Evolutionary conservation across 1,140 invertebrate genomes (phyloP).

Genomic region (Macrocentrus cingulum): DNA sequence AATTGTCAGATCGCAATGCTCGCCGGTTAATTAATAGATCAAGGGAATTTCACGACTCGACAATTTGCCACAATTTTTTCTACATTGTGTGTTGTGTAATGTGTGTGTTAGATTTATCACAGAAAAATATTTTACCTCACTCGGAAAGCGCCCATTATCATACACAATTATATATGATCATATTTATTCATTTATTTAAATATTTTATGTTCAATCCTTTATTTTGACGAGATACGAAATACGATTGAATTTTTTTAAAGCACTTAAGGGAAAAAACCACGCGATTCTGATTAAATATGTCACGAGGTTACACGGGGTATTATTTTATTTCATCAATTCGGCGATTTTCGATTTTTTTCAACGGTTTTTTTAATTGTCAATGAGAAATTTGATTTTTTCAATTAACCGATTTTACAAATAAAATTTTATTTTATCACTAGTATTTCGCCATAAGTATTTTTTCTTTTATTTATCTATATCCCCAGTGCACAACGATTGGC

Average conservation of each 20-base stretch:
- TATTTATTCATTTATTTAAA: neutral
- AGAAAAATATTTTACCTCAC: slow-evolving; percentile 52
- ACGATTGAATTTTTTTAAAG: slow-evolving; percentile 52
- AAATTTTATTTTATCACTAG: too few species aligned
- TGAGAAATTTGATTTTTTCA: neutral
- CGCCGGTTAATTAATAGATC: neutral
- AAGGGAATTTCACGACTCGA: neutral
- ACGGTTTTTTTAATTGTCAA: neutral
- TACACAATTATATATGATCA: neutral
- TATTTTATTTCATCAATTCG: neutral
- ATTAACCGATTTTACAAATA: too few species aligned
- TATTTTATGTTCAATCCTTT: neutral
- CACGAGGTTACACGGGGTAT: slow-evolving; percentile 15
- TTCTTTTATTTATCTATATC: neutral
- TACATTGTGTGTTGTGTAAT: slow-evolving; percentile 24
- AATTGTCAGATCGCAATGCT: neutral
- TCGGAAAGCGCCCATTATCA: slow-evolving; percentile 5
- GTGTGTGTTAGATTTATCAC: slow-evolving; percentile 47
- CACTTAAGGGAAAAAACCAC: slow-evolving; percentile 55
- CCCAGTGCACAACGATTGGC: too few species aligned
- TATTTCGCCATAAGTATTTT: slow-evolving; percentile 6
- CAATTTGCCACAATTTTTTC: slow-evolving; percentile 8
- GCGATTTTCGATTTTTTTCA: neutral
- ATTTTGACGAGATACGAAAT: slow-evolving; percentile 41
- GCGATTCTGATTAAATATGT: slow-evolving; percentile 42